These are phyloP conservation scores for Operophtera brumata DNA, from an alignment of 2,888 invertebrate species.

Conservation along the genomic window DNA sequence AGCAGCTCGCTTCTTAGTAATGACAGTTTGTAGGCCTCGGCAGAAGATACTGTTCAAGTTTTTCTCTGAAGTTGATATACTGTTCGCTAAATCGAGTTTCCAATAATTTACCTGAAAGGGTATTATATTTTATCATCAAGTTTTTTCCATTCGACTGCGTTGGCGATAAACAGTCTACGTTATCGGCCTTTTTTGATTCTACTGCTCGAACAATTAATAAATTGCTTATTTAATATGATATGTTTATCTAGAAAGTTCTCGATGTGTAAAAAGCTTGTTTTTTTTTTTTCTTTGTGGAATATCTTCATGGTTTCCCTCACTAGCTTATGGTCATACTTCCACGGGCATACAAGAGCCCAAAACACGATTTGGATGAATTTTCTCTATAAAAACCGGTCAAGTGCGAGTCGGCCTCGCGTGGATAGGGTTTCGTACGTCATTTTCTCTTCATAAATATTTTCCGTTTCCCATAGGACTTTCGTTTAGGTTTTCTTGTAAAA, in stretches of 20 bases:
- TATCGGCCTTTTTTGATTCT: not conserved
- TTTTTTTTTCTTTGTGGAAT: too few species aligned
- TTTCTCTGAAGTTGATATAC: not conserved
- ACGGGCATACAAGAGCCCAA: too few species aligned
- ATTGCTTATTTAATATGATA: not conserved
- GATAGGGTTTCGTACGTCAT: too few species aligned
- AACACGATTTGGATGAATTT: too few species aligned
- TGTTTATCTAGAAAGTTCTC: not conserved
- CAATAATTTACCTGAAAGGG: conserved; percentile 3
- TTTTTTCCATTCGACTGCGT: not conserved
- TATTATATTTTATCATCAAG: not conserved
- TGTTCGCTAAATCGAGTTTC: not conserved
- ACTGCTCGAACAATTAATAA: not conserved
- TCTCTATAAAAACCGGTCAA: too few species aligned
- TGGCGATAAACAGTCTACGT: not conserved
- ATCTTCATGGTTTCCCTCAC: too few species aligned
- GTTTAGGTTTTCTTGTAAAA: too few species aligned
- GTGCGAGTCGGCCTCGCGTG: too few species aligned
- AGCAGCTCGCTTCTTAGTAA: conserved; percentile 1
- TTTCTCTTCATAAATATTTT: too few species aligned
- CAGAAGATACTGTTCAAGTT: not conserved
- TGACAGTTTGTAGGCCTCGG: not conserved
- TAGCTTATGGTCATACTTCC: too few species aligned
- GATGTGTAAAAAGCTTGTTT: too few species aligned
- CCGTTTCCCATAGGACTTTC: too few species aligned